Evolutionary conservation across 2,888 invertebrate genomes (phyloP).

Genomic region (Blomia tropicalis): DNA sequence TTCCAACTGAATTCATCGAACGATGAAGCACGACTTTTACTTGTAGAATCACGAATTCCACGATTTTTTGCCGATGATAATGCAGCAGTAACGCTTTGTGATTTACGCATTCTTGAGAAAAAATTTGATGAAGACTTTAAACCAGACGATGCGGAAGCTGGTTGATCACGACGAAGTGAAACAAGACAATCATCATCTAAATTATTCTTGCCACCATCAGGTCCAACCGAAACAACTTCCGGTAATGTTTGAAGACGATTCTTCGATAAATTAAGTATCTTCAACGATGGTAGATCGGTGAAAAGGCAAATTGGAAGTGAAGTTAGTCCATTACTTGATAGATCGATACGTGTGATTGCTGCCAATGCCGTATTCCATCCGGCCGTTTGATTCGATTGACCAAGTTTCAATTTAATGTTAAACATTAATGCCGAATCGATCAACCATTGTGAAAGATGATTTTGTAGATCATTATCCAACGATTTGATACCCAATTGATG

Average conservation of each 20-base stretch:
- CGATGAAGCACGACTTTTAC: conserved; percentile 13
- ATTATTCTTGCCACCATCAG: background rate
- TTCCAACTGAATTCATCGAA: conserved; percentile 28
- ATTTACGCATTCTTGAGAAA: conserved; percentile 21
- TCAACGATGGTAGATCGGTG: conserved; percentile 55
- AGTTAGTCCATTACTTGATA: conserved; percentile 70
- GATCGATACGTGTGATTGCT: conserved; percentile 79
- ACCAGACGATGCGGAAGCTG: background rate
- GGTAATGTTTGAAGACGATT: conserved; percentile 68
- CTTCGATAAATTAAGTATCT: conserved; percentile 65
- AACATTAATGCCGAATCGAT: conserved; percentile 64
- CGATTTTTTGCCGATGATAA: conserved; percentile 5
- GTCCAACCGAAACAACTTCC: conserved; percentile 24
- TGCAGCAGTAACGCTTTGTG: conserved; percentile 17
- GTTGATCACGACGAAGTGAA: background rate
- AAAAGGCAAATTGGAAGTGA: conserved; percentile 66
- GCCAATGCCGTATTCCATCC: conserved; percentile 36
- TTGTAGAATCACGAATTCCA: conserved; percentile 11
- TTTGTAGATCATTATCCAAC: background rate
- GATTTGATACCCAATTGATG: conserved; percentile 12
- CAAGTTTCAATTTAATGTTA: conserved; percentile 61
- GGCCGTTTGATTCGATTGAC: conserved; percentile 43
- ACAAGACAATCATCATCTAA: background rate
- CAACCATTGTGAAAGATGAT: conserved; percentile 54
- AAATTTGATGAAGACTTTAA: conserved; percentile 12